Base-by-base conservation (phyloP, 92 coral and sea anemone species). In the Plumapathes pennacea region DNA sequence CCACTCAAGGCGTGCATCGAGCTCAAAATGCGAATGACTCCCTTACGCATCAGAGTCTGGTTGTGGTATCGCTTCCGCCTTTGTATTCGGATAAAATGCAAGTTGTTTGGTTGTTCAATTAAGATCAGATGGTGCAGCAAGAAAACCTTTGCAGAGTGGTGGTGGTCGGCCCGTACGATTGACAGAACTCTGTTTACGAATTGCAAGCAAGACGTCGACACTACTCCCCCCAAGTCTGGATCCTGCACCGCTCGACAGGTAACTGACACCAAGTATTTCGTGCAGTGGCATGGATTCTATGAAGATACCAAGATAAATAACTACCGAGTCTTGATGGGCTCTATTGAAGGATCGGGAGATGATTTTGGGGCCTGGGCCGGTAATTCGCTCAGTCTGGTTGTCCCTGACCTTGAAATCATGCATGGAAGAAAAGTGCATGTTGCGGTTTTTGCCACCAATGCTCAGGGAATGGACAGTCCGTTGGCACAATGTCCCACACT, bases 1-100 rank as follows among this genome's bases (percentile, higher is more conserved):
- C 98, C 98, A 17, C 72, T 92, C 10, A 60, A 64, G 28, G 98
- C 98, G 19, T 92, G 98, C 39, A 62, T 92, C 29, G 96, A 80
- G 59, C 87, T 92, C 2, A 84, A 73, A 33, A 28, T 92, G 67
- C 83, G 88, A 30, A 66, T 92, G 92, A 90, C 94, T 4, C 98
- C 98, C 2, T 77, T 92, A 28, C 63, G 73, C 9, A 92, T 92
- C 32, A 84, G 96, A 24, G 96, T 92, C 2, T 88, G 77, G 61
- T 75, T 88, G 39, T 92, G 98, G 98, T 92, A 80, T 44, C 76
- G 98, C 19, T 77, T 92, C 54, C 69, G 62, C 14, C 54, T 81
- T 4, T 84, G 96, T 33, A 88, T 92, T 19, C 46, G 60, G 23
- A 77, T 91, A 52, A 70, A 55, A 45, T 71, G 75, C 36, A 65